phyloP scores from a whole-genome alignment of 1,140 invertebrate genomes.

The Globodera ellingtonae region DNA sequence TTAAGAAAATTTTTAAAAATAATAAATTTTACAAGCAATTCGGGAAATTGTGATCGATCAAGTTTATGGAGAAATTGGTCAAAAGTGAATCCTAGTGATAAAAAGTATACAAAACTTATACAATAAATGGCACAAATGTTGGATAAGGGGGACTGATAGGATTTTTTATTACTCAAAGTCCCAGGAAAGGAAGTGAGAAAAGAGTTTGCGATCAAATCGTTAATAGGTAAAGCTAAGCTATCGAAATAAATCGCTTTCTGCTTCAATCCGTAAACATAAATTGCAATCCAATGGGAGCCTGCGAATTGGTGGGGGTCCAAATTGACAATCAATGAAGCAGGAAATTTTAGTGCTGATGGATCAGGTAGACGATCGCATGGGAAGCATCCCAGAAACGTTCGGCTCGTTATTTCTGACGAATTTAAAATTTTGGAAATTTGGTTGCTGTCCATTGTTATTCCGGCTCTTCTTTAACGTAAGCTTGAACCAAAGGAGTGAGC shows the following conservation, averaged over 20 bases:
- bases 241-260: conserved; percentile 3
- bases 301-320: not conserved
- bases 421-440: conserved; percentile 15
- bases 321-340: not conserved
- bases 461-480: no score
- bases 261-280: not conserved
- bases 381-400: not conserved
- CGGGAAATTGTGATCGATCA: no score
- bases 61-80: not conserved
- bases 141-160: not conserved
- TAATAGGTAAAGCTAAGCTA: not conserved
- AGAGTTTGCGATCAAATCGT: not conserved
- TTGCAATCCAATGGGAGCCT: conserved; percentile 4
- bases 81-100: not conserved
- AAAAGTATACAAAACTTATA: conserved; percentile 9
- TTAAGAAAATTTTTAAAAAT: no score
- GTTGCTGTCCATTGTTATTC: conserved; percentile 5
- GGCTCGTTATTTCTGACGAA: not conserved
- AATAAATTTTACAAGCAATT: no score
- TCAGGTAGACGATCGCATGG: not conserved
- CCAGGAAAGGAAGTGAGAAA: not conserved
- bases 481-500: no score
- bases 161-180: not conserved
- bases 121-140: not conserved
- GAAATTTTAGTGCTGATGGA: not conserved